Evolutionary conservation across 2,797 vertebrate species (phyloP).

Genomic region (Sebastes cheni): DNA sequence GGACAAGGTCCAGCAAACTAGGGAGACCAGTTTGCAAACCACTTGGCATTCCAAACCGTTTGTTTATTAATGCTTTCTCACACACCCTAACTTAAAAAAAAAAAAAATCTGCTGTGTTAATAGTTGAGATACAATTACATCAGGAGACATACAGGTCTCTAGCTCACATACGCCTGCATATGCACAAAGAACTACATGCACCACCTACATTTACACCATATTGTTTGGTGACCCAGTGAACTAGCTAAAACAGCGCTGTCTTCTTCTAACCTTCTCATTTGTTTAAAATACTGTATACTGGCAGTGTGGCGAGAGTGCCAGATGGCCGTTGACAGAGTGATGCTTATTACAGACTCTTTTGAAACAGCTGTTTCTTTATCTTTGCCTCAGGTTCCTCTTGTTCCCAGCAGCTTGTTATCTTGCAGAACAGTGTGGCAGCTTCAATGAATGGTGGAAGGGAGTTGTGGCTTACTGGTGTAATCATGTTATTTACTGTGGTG

Average conservation of each 20-base stretch:
- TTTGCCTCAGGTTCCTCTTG: constrained; percentile 26
- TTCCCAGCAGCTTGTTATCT: constrained; percentile 35
- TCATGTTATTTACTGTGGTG: constrained; percentile 19
- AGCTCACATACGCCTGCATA: neutral
- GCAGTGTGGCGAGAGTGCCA: constrained; percentile 8
- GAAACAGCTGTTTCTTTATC: constrained; percentile 49
- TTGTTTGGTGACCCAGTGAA: neutral
- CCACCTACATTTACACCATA: neutral
- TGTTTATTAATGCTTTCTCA: neutral
- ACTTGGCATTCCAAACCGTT: neutral
- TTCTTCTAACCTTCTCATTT: constrained; percentile 13
- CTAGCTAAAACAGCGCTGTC: neutral
- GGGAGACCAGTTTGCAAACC: constrained; percentile 33
- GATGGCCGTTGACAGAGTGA: constrained; percentile 4
- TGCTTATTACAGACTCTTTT: neutral
- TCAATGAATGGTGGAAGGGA: constrained; percentile 2
- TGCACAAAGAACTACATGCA: neutral
- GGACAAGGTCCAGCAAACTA: constrained; percentile 12
- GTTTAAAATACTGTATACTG: constrained; percentile 1
- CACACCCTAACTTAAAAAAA: neutral
- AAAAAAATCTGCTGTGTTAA: neutral
- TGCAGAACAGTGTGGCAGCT: constrained; percentile 14
- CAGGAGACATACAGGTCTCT: neutral
- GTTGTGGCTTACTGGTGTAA: neutral
- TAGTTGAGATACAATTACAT: neutral